These are phyloP conservation scores for Trichechus manatus DNA, from an alignment of 2,113 vertebrate genomes.

Conservation along the genomic window DNA sequence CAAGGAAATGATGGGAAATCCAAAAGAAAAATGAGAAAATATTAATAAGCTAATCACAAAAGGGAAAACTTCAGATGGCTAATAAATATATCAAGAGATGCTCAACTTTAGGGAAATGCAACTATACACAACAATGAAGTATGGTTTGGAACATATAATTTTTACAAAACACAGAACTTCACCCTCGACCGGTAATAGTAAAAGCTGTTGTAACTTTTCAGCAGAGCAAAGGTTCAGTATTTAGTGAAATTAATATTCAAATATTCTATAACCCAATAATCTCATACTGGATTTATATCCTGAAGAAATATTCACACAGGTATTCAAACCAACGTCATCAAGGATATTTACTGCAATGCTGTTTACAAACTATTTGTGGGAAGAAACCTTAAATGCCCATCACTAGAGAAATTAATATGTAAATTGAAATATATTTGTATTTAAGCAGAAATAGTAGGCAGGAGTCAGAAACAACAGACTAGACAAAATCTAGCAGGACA, in stretches of 20 bases:
- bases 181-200: not conserved
- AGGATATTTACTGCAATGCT: not conserved
- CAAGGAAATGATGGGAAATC: not conserved
- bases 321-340: not conserved
- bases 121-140: not conserved
- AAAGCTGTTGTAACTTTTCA: not conserved
- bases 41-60: not conserved
- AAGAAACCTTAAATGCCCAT: not conserved
- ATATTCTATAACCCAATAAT: not conserved
- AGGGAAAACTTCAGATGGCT: not conserved
- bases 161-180: not conserved
- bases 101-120: not conserved
- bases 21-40: not conserved
- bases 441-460: too few species aligned
- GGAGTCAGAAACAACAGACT: not conserved
- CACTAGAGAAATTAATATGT: not conserved
- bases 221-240: not conserved
- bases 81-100: not conserved
- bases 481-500: not conserved
- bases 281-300: not conserved
- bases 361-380: not conserved
- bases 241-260: not conserved
- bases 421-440: not conserved
- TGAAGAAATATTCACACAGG: not conserved
- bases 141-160: not conserved